phyloP scores from a whole-genome alignment of 1,140 invertebrate species.

The Ceratitis capitata region DNA sequence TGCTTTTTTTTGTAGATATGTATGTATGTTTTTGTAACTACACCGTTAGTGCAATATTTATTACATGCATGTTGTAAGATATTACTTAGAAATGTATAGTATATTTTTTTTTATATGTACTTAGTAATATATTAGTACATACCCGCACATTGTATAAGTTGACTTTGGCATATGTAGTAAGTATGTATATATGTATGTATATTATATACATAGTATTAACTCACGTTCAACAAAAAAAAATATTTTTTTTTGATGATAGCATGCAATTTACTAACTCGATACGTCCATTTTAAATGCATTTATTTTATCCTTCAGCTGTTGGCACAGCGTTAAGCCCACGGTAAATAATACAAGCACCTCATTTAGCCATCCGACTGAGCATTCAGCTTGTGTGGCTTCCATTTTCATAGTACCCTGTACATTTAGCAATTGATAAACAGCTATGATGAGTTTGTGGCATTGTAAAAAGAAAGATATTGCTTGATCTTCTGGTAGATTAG shows the following conservation, averaged over 20 bases:
- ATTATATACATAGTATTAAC: not conserved
- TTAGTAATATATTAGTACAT: not conserved
- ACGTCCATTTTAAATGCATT: constrained; percentile 46
- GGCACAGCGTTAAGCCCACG: constrained; percentile 88
- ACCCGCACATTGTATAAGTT: not conserved
- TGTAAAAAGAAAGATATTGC: constrained; percentile 96
- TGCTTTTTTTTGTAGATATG: not conserved
- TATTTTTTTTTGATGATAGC: not conserved
- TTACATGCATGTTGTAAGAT: not conserved
- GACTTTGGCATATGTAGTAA: not conserved
- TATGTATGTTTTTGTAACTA: not conserved
- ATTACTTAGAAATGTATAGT: not conserved
- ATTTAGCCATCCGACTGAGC: constrained; percentile 91
- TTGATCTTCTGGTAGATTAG: constrained; percentile 89
- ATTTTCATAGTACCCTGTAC: constrained; percentile 85
- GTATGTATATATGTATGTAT: not conserved
- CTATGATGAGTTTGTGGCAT: constrained; percentile 91
- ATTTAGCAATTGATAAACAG: constrained; percentile 89
- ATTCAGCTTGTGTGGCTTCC: constrained; percentile 88
- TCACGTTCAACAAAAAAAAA: not conserved
- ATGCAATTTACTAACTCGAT: constrained; percentile 42
- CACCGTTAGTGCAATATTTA: not conserved
- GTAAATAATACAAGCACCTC: constrained; percentile 90
- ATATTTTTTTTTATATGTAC: not conserved
- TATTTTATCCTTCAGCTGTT: constrained; percentile 95